Evolutionary conservation across 2,888 invertebrate genomes (phyloP).

Genomic region (Phlogophora meticulosa): DNA sequence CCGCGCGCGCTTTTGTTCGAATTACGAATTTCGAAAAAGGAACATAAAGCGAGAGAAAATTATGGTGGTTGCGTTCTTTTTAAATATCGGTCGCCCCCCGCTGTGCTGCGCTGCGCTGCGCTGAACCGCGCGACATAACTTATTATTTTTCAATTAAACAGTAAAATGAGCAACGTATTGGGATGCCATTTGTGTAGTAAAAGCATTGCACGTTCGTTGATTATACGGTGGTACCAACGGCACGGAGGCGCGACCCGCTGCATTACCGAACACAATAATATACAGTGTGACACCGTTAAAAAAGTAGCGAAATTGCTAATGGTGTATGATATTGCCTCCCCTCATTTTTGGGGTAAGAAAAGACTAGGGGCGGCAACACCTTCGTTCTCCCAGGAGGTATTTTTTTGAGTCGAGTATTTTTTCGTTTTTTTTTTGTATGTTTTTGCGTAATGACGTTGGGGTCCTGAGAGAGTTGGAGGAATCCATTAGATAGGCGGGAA

Average conservation of each 20-base stretch:
- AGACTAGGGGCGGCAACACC: conserved; percentile 89
- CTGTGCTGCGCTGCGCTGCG: conserved; percentile 74
- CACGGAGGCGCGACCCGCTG: conserved; percentile 47
- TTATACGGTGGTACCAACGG: conserved; percentile 33
- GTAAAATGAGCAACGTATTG: conserved; percentile 79
- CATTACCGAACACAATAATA: conserved; percentile 75
- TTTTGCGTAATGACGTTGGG: conserved; percentile 88
- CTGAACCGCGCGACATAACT: conserved; percentile 72
- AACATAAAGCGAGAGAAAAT: conserved; percentile 84
- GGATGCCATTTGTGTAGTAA: conserved; percentile 50
- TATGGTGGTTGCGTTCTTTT: conserved; percentile 87
- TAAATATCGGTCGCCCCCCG: conserved; percentile 82
- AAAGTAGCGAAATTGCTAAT: conserved; percentile 91
- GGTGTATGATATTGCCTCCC: conserved; percentile 92
- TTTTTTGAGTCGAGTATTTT: conserved; percentile 82
- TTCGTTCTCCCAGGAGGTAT: conserved; percentile 88
- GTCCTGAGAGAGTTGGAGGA: conserved; percentile 90
- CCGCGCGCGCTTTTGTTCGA: conserved; percentile 88
- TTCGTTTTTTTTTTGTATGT: conserved; percentile 75
- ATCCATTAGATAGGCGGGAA: conserved; percentile 90
- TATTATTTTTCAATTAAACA: conserved; percentile 85
- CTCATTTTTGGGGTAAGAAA: conserved; percentile 88
- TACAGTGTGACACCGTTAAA: conserved; percentile 90
- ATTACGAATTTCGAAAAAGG: conserved; percentile 89
- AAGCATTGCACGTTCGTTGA: conserved; percentile 50